phyloP scores from a whole-genome alignment of 2,113 vertebrate genomes.

The Halichoerus grypus region DNA sequence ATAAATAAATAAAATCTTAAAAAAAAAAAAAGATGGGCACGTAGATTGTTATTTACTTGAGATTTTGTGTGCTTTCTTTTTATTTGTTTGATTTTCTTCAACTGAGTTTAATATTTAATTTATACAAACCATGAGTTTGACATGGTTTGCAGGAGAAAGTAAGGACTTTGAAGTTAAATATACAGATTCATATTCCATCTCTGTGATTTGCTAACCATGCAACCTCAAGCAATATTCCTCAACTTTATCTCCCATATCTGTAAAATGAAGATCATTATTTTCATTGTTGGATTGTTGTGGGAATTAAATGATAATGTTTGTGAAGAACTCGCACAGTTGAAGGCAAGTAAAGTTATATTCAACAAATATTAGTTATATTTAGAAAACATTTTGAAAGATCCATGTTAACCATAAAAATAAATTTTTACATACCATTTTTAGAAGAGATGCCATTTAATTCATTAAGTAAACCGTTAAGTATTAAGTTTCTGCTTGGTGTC shows the following conservation, averaged over 20 bases:
- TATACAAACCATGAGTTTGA: neutral
- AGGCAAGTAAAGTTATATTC: neutral
- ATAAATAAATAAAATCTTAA: too few relatives aligned
- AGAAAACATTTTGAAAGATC: neutral
- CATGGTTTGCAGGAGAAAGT: neutral
- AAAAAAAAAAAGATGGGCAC: neutral
- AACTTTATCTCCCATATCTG: neutral
- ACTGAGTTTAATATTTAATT: slow-evolving; percentile 17
- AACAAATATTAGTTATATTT: neutral
- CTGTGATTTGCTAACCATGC: neutral
- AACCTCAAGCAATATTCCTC: neutral
- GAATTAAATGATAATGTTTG: neutral
- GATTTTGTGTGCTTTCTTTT: neutral
- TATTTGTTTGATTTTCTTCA: neutral
- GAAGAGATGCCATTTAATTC: neutral
- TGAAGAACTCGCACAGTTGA: neutral
- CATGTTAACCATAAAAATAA: slow-evolving; percentile 14
- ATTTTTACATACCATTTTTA: neutral
- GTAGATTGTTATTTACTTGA: neutral
- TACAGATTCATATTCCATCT: neutral
- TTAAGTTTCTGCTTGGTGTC: neutral
- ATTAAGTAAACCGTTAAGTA: neutral
- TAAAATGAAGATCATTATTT: neutral
- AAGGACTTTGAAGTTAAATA: neutral
- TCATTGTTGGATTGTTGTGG: neutral